Base-by-base conservation (phyloP, 2,888 invertebrate genomes). In the Notocelia uddmanniana region DNA sequence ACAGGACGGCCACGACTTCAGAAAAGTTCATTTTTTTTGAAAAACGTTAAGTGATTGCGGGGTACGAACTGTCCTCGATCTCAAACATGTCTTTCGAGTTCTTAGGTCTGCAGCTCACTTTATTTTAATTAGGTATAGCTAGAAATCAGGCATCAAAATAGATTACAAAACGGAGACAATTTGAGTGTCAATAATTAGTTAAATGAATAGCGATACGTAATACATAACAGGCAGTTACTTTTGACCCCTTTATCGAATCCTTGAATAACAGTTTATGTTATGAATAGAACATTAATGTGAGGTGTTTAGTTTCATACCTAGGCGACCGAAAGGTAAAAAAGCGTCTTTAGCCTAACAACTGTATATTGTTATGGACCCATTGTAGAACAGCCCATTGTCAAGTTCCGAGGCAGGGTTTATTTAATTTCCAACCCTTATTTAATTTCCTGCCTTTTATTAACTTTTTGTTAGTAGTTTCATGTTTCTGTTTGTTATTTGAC, bases 361-460 rank as follows among this genome's bases (percentile, higher is more conserved):
- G 50, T 34, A 13, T 64, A 37, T 66, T 66, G 21, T 68, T n/a
- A 50, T 26, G 58, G 26, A 31, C 37, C 52, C n/a, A 55, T 62
- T 50, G 59, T 60, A 34, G 3, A 13, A 11, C 31, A 6, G 15
- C 6, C 62, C 37, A 62, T 72, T 72, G 72, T 72, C 54, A 23
- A 26, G 59, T 34, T 23, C 58, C 21, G 45, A 26, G 50, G 31
- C 26, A 41, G 59, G 54, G 71, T 68, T 55, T 67, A 62, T 57
- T 72, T 72, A 48, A 68, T 72, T 67, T 57, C 34, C 41, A 62
- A 67, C 72, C 72, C 72, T 72, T 54, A 68, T 72, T 72, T 62
- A 67, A 67, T 68, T 72, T 72, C 72, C 67, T 57, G 48, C 18
- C 37, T 31, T 21, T 67, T 57, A 67, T 55, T 45, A 67, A 67